Conservation (phyloP, 2,888 invertebrate species). For the Suillia variegata region DNA sequence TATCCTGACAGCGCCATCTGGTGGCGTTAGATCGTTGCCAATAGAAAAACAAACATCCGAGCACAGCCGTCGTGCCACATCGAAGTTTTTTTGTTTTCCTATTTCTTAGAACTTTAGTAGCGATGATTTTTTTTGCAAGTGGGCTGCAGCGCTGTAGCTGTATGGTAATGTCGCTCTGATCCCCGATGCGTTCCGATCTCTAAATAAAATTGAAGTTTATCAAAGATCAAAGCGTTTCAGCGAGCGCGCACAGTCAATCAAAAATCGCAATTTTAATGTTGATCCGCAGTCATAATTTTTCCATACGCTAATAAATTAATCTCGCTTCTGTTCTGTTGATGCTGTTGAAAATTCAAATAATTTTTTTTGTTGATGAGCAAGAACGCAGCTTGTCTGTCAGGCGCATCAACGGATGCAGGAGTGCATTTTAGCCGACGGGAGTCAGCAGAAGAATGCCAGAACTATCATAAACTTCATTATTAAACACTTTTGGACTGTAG, state of each 20-base stretch:
- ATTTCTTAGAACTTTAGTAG: too few relatives aligned
- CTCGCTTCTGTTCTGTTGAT: background rate
- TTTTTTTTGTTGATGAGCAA: too few relatives aligned
- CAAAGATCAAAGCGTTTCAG: conserved; percentile 8
- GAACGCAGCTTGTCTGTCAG: too few relatives aligned
- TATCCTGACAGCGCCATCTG: conserved; percentile 39
- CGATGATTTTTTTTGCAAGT: too few relatives aligned
- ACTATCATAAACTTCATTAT: conserved; percentile 4
- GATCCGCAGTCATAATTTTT: conserved; percentile 2
- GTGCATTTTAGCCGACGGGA: too few relatives aligned
- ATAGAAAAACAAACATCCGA: conserved; percentile 8
- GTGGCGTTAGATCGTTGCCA: conserved; percentile 30
- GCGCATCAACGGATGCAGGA: too few relatives aligned
- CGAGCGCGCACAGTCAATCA: conserved; percentile 1
- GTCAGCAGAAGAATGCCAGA: background rate
- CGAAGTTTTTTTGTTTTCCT: too few relatives aligned
- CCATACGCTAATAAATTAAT: background rate
- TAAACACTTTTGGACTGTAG: background rate
- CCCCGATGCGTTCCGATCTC: too few relatives aligned
- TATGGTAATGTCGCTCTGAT: too few relatives aligned
- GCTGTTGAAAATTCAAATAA: too few relatives aligned
- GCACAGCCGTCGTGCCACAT: too few relatives aligned
- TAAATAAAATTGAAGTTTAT: conserved; percentile 14
- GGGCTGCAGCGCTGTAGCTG: too few relatives aligned
- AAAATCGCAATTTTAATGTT: background rate